Evolutionary conservation across 2,797 vertebrate genomes (phyloP), one percentile per base, ranked within the genome.

Genomic region (Tamandua tetradactyla): DNA sequence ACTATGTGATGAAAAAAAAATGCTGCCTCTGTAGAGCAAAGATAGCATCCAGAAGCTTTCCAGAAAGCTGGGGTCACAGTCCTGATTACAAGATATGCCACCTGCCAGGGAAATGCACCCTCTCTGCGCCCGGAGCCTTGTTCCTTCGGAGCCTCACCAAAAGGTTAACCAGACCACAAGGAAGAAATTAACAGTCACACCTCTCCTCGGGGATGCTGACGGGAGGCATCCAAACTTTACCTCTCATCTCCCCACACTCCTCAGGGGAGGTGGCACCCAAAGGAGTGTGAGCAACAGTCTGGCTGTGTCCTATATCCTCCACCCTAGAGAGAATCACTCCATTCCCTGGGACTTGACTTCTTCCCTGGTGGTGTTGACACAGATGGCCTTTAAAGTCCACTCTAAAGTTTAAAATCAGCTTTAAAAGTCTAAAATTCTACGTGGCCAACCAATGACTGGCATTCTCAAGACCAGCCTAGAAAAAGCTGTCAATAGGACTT

Each of bases 121-220:
- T 74, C n/a, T 30, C 14, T 7, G 7, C 20, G 18, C 55, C 20
- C 52, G 8, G 20, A 22, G 20, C 20, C 64, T 64, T 71, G 49
- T 72, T 95, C 35, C 74, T 81, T 10, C 5, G 59, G 52, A 90
- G 68, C 42, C 64, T 75, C n/a, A 40, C 71, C 69, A 72, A 89
- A 87, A 93, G 37, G 66, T 84, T 91, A 59, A 81, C 72, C 82
- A 94, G n/a, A 79, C 40, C n/a, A 79, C 66, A 83, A 62, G n/a
- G 57, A 83, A 37, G 47, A 75, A 78, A 88, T 84, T 35, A 79
- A 23, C 2, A 0, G 35, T 47, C 68, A 66, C 0, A 20, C 40
- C 44, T 37, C 55, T 37, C 32, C 68, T 91, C 71, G 9, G 49
- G 22, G 30, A 27, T 71, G 14, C 62, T 83, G 66, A 11, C 17